Conservation (phyloP, 2,888 invertebrate genomes). For the Shargacucullia verbasci region DNA sequence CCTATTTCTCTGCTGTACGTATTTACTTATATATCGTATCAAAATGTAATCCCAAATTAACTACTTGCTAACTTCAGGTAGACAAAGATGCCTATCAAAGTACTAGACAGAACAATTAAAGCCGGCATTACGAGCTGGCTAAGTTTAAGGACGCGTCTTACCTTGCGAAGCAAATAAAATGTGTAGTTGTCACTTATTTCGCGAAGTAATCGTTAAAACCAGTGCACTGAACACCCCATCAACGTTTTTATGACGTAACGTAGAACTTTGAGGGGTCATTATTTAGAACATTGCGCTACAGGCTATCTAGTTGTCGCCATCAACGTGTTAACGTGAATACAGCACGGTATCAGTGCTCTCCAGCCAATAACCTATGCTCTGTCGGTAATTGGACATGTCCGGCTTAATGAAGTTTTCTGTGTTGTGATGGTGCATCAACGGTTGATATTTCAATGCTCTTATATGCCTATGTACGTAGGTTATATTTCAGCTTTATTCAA, state of each 20-base stretch:
- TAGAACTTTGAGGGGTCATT: constrained; percentile 28
- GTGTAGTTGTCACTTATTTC: constrained; percentile 40
- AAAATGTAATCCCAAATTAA: constrained; percentile 22
- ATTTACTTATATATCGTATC: background rate
- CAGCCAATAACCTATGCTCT: constrained; percentile 65
- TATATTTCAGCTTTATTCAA: no score
- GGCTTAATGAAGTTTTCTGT: constrained; percentile 80
- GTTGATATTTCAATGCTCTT: constrained; percentile 8
- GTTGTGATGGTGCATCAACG: constrained; percentile 45
- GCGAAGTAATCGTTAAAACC: constrained; percentile 34
- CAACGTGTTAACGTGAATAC: constrained; percentile 24
- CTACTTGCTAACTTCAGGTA: constrained; percentile 18
- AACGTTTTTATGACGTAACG: constrained; percentile 40
- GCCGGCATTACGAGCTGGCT: constrained; percentile 39
- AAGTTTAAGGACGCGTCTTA: constrained; percentile 47
- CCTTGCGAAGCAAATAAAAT: constrained; percentile 45
- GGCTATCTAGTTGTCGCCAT: constrained; percentile 24
- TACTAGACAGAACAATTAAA: constrained; percentile 41
- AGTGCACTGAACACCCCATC: constrained; percentile 31
- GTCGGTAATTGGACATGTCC: constrained; percentile 82
- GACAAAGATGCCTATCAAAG: constrained; percentile 18
- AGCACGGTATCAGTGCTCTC: constrained; percentile 41
- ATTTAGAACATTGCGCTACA: constrained; percentile 24
- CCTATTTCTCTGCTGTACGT: no score
- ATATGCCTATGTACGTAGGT: no score